Evolutionary conservation across 1,140 invertebrate species (phyloP).

Genomic region (Drosophila athabasca): DNA sequence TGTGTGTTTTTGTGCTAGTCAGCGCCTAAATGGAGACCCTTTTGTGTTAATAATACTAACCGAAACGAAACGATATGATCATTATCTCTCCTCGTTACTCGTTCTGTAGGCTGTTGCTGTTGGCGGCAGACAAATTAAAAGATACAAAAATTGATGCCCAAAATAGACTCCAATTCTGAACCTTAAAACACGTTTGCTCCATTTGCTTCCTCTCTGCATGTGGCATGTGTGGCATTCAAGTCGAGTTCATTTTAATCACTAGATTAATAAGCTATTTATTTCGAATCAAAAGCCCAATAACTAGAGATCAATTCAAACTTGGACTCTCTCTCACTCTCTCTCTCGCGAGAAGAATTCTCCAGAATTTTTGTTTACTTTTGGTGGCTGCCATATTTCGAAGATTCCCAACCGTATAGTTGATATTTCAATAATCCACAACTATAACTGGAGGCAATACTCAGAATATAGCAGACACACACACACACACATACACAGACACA

Average conservation of each 20-base stretch:
- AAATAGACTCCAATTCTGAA: conserved; percentile 51
- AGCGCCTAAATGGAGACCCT: conserved; percentile 37
- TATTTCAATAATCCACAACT: conserved; percentile 23
- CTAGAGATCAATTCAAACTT: conserved; percentile 51
- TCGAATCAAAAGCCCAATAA: conserved; percentile 34
- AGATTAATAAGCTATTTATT: conserved; percentile 36
- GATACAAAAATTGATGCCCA: conserved; percentile 68
- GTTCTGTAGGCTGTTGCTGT: conserved; percentile 24
- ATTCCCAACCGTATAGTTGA: conserved; percentile 57
- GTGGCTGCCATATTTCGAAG: conserved; percentile 39
- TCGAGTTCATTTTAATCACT: conserved; percentile 45
- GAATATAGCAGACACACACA: conserved; percentile 38
- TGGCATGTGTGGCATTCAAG: conserved; percentile 5
- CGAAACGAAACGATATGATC: conserved; percentile 15
- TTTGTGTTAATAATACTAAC: conserved; percentile 44
- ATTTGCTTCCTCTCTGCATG: too few relatives aligned
- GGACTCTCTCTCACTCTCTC: neutral
- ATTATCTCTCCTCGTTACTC: conserved; percentile 34
- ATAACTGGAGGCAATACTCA: conserved; percentile 70
- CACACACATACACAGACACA: too few relatives aligned
- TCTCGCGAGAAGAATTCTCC: too few relatives aligned
- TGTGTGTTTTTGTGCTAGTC: conserved; percentile 30
- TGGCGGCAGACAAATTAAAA: conserved; percentile 69
- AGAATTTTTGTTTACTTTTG: neutral
- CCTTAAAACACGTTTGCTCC: conserved; percentile 66